A percentile compares a stretch with the other conserved stretches of the same genome.
These are phyloP conservation scores for Seriola dumerili DNA, from an alignment of 2,113 vertebrate species.

Conservation along the genomic window DNA sequence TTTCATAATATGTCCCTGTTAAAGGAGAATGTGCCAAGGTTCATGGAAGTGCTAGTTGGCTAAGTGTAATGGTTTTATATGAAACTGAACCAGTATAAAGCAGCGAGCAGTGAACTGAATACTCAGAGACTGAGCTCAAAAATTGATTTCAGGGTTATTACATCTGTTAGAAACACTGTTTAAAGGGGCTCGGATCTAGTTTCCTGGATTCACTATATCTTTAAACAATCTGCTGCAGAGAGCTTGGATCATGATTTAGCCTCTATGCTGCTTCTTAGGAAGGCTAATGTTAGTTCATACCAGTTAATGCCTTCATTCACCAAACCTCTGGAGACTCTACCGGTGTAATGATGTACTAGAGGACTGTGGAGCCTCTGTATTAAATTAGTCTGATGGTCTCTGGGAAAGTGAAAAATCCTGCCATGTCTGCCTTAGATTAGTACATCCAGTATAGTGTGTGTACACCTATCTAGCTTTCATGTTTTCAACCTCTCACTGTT, in stretches of 20 bases:
- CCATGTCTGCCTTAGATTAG: constrained; percentile 39
- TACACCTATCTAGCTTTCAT: background rate
- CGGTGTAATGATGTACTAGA: constrained; percentile 55
- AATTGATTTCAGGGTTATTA: constrained; percentile 56
- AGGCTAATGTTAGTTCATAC: constrained; percentile 49
- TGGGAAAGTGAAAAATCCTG: constrained; percentile 40
- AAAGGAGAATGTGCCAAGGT: constrained; percentile 22
- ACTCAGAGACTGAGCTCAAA: constrained; percentile 23
- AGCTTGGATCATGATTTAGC: constrained; percentile 30
- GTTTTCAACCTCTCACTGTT: background rate
- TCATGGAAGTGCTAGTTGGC: constrained; percentile 37
- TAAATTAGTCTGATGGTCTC: constrained; percentile 60
- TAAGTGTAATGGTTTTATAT: constrained; percentile 35
- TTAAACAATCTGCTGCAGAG: constrained; percentile 35
- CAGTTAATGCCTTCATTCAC: constrained; percentile 64
- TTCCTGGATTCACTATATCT: constrained; percentile 11
- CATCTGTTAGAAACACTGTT: constrained; percentile 13
- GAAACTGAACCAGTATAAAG: constrained; percentile 38
- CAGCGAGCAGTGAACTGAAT: constrained; percentile 32
- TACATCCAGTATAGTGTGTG: background rate
- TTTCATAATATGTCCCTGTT: background rate
- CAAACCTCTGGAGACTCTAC: constrained; percentile 48
- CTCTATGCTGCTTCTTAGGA: constrained; percentile 24
- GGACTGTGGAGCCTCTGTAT: constrained; percentile 52
- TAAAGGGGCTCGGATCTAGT: constrained; percentile 2